Conservation (phyloP, 2,113 vertebrate genomes). For the Callithrix jacchus region DNA sequence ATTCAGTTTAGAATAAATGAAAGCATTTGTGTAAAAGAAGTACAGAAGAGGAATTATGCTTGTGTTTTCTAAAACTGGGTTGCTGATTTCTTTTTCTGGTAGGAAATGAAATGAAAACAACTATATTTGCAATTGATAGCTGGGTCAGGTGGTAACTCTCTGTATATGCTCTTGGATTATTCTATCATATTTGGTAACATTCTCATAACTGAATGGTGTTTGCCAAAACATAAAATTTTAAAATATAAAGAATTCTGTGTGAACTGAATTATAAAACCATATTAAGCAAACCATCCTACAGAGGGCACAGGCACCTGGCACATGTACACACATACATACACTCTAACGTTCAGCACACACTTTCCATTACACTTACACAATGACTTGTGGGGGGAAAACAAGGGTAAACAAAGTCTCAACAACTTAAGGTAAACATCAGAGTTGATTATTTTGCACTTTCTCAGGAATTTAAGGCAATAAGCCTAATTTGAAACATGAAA, state of each 20-base stretch:
- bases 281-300: not conserved
- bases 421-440: not conserved
- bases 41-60: not conserved
- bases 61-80: conserved; percentile 9
- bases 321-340: fast-evolving
- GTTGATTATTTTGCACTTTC: conserved; percentile 37
- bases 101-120: conserved; percentile 8
- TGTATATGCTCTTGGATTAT: not conserved
- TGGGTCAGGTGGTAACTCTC: not conserved
- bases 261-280: not conserved
- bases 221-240: not conserved
- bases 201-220: not conserved
- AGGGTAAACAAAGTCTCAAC: not conserved
- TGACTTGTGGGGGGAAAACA: not conserved
- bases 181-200: not conserved
- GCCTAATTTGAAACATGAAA: conserved; percentile 49
- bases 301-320: not conserved
- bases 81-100: not conserved
- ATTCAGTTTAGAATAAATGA: conserved; percentile 17
- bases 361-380: not conserved
- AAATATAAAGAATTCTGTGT: not conserved
- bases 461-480: conserved; percentile 58
- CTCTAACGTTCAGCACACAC: not conserved
- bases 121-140: not conserved
- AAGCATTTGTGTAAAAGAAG: not conserved